Evolutionary conservation across 2,888 invertebrate species (phyloP).

Genomic region (Oasisia sp.): DNA sequence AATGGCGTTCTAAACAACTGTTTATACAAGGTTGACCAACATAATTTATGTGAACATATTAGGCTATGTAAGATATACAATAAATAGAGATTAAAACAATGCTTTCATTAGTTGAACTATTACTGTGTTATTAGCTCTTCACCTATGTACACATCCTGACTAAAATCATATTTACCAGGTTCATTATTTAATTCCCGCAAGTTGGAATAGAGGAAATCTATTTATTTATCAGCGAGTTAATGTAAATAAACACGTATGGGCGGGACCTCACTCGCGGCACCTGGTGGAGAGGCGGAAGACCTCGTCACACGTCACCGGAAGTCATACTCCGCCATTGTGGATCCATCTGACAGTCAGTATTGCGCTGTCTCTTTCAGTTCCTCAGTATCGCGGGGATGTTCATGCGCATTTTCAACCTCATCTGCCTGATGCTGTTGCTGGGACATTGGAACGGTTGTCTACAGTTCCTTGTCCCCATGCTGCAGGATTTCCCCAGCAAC

Average conservation of each 20-base stretch:
- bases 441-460: constrained; percentile 99
- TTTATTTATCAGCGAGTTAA: neutral
- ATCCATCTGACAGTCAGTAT: neutral
- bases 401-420: constrained; percentile 99
- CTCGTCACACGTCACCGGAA: neutral
- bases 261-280: neutral
- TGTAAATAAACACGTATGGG: neutral
- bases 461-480: constrained; percentile 98
- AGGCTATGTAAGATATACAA: too few relatives aligned
- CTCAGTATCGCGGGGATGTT: constrained; percentile 99
- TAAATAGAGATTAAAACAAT: too few relatives aligned
- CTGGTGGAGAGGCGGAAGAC: neutral
- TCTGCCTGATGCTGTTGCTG: constrained; percentile 99
- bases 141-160: neutral
- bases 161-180: neutral
- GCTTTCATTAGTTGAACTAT: too few relatives aligned
- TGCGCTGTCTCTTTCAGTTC: constrained; percentile 77
- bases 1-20: too few relatives aligned
- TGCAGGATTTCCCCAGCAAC: constrained; percentile 97
- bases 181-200: neutral
- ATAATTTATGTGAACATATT: too few relatives aligned
- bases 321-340: neutral
- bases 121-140: too few relatives aligned
- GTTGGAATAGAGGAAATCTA: neutral
- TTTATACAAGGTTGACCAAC: too few relatives aligned